Evolutionary conservation across 2,113 vertebrate species (phyloP).

Genomic region (Chunga burmeisteri): DNA sequence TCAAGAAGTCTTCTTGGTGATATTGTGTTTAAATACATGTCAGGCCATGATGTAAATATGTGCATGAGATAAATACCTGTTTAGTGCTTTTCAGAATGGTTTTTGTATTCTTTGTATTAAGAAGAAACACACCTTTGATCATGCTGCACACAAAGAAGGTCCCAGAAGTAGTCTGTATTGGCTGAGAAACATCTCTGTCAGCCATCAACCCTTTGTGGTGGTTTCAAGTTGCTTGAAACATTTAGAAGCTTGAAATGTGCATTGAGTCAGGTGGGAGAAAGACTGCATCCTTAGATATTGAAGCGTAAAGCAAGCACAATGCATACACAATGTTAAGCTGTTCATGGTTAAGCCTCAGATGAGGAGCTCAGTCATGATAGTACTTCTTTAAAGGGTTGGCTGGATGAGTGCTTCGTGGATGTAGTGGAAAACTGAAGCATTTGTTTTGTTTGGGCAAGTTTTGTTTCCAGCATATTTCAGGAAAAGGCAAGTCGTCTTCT

Average conservation of each 20-base stretch:
- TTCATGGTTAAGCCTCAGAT: not conserved
- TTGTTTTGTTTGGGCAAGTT: not conserved
- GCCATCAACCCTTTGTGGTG: not conserved
- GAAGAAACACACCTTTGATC: not conserved
- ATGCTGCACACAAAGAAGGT: not conserved
- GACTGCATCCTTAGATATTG: not conserved
- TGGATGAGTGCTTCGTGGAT: not conserved
- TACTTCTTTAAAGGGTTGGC: not conserved
- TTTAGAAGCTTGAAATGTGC: not conserved
- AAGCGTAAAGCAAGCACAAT: not conserved
- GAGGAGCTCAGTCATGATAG: not conserved
- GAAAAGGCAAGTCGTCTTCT: not conserved
- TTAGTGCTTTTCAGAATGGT: not conserved
- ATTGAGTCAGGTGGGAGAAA: not conserved
- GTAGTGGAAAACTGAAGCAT: not conserved
- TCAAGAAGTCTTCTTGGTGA: not conserved
- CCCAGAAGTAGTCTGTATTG: not conserved
- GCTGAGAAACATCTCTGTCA: not conserved
- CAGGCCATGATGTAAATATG: accelerated
- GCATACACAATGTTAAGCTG: not conserved
- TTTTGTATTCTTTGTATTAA: not conserved
- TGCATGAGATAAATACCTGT: not conserved
- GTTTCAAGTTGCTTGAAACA: not conserved
- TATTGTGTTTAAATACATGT: not conserved
- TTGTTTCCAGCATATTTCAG: not conserved